A percentile compares a stretch with the other conserved stretches of the same genome.
These are phyloP conservation scores for Meloe dianella DNA, from an alignment of 2,888 invertebrate species.

Conservation along the genomic window DNA sequence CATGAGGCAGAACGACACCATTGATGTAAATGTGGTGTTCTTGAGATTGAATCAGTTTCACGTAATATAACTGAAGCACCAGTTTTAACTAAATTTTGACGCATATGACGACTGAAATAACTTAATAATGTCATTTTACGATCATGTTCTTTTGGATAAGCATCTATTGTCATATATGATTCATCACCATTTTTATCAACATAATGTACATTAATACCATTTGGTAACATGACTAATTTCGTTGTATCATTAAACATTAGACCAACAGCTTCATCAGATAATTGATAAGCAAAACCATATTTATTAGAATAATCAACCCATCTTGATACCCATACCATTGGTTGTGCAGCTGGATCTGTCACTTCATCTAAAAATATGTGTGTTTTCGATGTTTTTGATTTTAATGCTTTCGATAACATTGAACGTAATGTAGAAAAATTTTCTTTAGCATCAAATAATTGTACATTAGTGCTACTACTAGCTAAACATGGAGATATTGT, in stretches of 20 bases:
- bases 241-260: slow-evolving; percentile 99
- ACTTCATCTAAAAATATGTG: slow-evolving; percentile 76
- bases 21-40: slow-evolving; percentile 92
- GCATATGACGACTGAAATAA: slow-evolving; percentile 98
- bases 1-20: slow-evolving; percentile 97
- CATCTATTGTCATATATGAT: slow-evolving; percentile 83
- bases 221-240: slow-evolving; percentile 89
- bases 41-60: slow-evolving; percentile 87
- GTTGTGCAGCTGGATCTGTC: slow-evolving; percentile 95
- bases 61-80: slow-evolving; percentile 81
- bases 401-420: slow-evolving; percentile 54
- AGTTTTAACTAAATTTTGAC: slow-evolving; percentile 93
- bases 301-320: too few relatives aligned
- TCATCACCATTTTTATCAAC: slow-evolving; percentile 91
- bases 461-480: slow-evolving; percentile 35
- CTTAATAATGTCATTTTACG: slow-evolving; percentile 97
- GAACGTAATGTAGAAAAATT: slow-evolving; percentile 51
- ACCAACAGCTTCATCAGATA: slow-evolving; percentile 97
- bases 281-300: slow-evolving; percentile 91
- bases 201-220: slow-evolving; percentile 95
- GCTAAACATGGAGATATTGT: slow-evolving; percentile 50
- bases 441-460: slow-evolving; percentile 52
- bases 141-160: slow-evolving; percentile 80
- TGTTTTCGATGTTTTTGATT: slow-evolving; percentile 50
- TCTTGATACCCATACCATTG: slow-evolving; percentile 98